Evolutionary conservation across 2,113 vertebrate species (phyloP).

Genomic region (Hiodon alosoides): DNA sequence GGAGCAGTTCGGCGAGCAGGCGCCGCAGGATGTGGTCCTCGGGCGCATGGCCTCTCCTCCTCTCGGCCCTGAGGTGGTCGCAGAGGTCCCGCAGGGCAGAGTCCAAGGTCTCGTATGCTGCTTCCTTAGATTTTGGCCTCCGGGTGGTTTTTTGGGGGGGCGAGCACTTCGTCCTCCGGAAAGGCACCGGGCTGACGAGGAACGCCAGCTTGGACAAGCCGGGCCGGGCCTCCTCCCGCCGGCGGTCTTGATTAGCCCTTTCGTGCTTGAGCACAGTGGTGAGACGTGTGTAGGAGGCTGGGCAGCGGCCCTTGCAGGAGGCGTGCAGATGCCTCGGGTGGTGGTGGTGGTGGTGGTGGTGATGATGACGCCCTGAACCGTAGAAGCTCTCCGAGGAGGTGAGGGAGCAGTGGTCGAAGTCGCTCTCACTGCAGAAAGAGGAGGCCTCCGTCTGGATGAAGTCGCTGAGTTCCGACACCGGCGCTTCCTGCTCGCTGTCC

Average conservation of each 20-base stretch:
- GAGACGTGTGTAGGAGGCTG: constrained; percentile 90
- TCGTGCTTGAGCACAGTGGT: constrained; percentile 95
- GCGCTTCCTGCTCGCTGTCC: constrained; percentile 85
- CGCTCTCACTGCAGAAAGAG: constrained; percentile 93
- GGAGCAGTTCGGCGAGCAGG: constrained; percentile 90
- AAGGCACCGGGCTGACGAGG: constrained; percentile 98
- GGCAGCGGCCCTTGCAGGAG: constrained; percentile 91
- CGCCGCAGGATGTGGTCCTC: constrained; percentile 66
- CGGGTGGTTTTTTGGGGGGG: constrained; percentile 70
- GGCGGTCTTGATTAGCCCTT: constrained; percentile 73
- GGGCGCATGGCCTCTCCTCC: constrained; percentile 19
- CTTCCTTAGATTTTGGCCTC: constrained; percentile 76
- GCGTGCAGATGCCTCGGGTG: constrained; percentile 74
- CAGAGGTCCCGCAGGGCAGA: constrained; percentile 92
- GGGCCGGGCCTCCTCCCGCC: constrained; percentile 70
- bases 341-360: constrained; percentile 65
- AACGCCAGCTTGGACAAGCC: constrained; percentile 94
- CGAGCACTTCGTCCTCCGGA: constrained; percentile 86
- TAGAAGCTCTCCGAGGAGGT: constrained; percentile 89
- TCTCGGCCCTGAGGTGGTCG: constrained; percentile 86
- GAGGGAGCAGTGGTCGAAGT: constrained; percentile 91
- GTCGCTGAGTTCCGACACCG: constrained; percentile 87
- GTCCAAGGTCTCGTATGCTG: constrained; percentile 88
- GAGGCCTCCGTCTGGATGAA: constrained; percentile 89
- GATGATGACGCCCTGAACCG: constrained; percentile 69